Evolutionary conservation across 2,113 vertebrate genomes (phyloP), one percentile per base, ranked within the genome.

Genomic region (Podarcis cretensis): DNA sequence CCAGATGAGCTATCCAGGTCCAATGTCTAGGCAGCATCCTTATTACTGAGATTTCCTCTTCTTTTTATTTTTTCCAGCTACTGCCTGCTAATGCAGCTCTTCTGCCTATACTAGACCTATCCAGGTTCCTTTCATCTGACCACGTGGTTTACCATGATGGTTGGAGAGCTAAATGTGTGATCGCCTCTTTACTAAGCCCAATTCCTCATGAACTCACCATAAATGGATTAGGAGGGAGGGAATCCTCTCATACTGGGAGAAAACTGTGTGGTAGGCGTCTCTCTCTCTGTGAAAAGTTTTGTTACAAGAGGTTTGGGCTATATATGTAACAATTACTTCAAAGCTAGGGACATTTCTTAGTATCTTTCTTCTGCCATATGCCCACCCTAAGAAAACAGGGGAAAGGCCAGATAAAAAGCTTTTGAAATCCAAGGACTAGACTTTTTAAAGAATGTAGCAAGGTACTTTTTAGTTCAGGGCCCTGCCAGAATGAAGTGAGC

Each of bases 401-500:
- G 30, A 87, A 83, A 54, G 88, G 87, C 85, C 87, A 40, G 25
- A 76, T 1, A 81, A 5, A 91, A 89, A 1, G 0, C 78, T 76
- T 84, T 88, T 3, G 6, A 75, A 91, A 82, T 82, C 27, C 63
- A 79, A 54, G 43, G 18, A 66, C 78, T 84, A 73, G 57, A 88
- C 88, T 80, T 30, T 59, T 69, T 82, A 65, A 84, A 89, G 83
- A 90, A 43, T 87, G 76, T 57, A 54, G 30, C 32, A 77, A 75
- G 88, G 93, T 88, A 88, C 66, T 77, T 10, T 57, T 66, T 13
- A 69, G 14, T 74, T 74, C 73, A 74, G 92, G 76, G 40, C 86
- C 84, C 66, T 83, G 48, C 86, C 86, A 87, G 91, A 90, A 95
- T 93, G 8, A 75, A 0, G 1, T 6, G 85, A 91, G 69, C 76